Base-by-base conservation (phyloP, 2,113 vertebrate genomes). In the Platycercus adscitus region DNA sequence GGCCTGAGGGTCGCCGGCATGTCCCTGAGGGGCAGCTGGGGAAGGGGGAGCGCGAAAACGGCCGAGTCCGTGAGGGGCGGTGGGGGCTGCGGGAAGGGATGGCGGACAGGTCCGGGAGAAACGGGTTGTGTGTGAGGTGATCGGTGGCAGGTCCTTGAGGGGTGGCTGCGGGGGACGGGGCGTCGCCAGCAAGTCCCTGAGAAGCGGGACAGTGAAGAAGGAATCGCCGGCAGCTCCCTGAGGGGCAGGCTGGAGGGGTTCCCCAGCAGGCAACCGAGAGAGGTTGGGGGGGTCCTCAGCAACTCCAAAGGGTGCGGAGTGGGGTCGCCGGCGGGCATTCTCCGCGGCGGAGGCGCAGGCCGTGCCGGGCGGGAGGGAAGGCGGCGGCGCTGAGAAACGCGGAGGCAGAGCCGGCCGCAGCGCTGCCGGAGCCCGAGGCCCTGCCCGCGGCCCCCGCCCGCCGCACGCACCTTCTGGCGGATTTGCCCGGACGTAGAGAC, bases 401-500 rank as follows among this genome's bases (percentile, higher is more conserved):
- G 65, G 70, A 52, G 84, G 29, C 46, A 84, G 72, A 92, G 66
- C 72, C 66, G 65, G 90, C 95, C 68, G 81, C 82, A 71, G 91
- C 70, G 18, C 70, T 37, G 87, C 89, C 43, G 64, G 71, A 89
- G 65, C 78, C 93, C 89, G 68, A 95, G 97, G 95, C 97, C 98
- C 95, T 91, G 90, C 96, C 96, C 95, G 91, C 95, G 70, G 80
- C 91, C 93, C 95, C 95, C 86, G 61, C 73, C 76, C 83, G 49
- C 86, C 84, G 70, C 94, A 84, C 98, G 96, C 98, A 99, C 99
- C 99, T 99, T 99, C 98, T 99, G 99, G 49, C 99, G 98, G 96
- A 99, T 99, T 97, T 99, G 99, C 26, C 99, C 99, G 39, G 99
- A 99, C 56, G 99, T 99, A 72, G 99, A 99, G 85, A 99, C 99